Evolutionary conservation across 1,140 invertebrate species (phyloP), one percentile per base, ranked within the genome.

Genomic region (Pogonus chalceus): DNA sequence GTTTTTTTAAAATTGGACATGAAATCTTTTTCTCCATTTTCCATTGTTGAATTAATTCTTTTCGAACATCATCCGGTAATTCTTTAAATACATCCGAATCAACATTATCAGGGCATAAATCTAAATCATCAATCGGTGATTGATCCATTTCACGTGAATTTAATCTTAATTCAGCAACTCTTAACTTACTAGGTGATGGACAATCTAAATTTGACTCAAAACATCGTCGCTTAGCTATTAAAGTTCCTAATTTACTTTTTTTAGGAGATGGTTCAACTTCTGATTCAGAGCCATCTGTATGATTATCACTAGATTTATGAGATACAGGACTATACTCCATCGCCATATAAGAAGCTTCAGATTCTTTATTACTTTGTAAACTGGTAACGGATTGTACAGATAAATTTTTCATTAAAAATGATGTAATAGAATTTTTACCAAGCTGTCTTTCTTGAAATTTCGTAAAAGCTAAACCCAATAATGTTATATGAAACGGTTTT

Each of bases 391-490:
- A 83, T 61, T 87, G 83, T 20, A 85, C 83, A 58, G 83, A 81
- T 14, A 85, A 76, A 60, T 82, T 79, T 59, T 79, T 80, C 58
- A 81, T 76, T 21, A 87, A 70, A 61, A 86, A 87, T n/a, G 82
- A 82, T 0, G 82, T 77, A 59, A 88, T 83, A 21, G 83, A 83
- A 62, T 76, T 72, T 58, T 72, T 74, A 1, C 79, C 79, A 16
- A 74, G 77, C 59, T 78, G 77, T 39, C 78, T 74, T 62, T 87
- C 84, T 56, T 81, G 79, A 58, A 88, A 88, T 65, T 88, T 88
- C 2, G 83, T 85, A 63, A 88, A 88, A 12, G 84, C 83, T 57
- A 90, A 69, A 20, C 86, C 86, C 31, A 90, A 69, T 31, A 88
- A 69, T 4, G 85, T 88, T 56, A 90, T 78, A 69, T 87, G 84